Evolutionary conservation across 1,140 invertebrate species (phyloP), one percentile per base, ranked within the genome.

Genomic region (Drosophila kikkawai): DNA sequence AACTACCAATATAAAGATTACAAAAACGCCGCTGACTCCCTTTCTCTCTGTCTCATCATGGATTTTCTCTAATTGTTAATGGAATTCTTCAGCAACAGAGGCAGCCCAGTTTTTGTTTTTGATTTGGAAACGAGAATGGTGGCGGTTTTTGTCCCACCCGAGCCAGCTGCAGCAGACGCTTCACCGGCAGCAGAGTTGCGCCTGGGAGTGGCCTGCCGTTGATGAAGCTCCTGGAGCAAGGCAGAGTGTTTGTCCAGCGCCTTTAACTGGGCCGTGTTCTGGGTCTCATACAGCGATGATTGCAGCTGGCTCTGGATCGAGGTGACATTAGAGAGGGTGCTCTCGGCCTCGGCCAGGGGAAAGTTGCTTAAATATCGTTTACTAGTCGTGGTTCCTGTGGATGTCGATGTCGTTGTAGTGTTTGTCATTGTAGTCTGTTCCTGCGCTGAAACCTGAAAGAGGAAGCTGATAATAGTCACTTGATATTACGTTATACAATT

Each of bases 91-190:
- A 93, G 76, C 76, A 93, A 75, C 76, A 93, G 78, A 67, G 92
- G 92, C 82, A 93, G 87, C 78, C 92, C 92, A 64, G 92, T 92
- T 92, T 93, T 93, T 37, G 92, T 93, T 93, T 93, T 93, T 80
- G 92, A 92, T 91, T 93, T 93, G 19, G 92, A 93, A 66, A 93
- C 92, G 65, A 93, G 85, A 80, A 93, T 93, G 19, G 92, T 93
- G 58, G 92, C 92, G 51, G 92, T 93, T 91, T 93, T 93, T 39
- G 81, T 87, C 60, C 86, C 85, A 59, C 63, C 73, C n/a, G 53
- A 69, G 4, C 36, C n/a, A 37, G 56, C 60, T 26, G 64, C 66
- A n/a, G 69, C 79, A 51, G 75, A 48, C 34, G 70, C 80, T 57
- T 79, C 78, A 64, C 74, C 58, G 56, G 65, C 34, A 47, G n/a